Evolutionary conservation across 2,888 invertebrate species (phyloP).

Genomic region (Seira musarum): DNA sequence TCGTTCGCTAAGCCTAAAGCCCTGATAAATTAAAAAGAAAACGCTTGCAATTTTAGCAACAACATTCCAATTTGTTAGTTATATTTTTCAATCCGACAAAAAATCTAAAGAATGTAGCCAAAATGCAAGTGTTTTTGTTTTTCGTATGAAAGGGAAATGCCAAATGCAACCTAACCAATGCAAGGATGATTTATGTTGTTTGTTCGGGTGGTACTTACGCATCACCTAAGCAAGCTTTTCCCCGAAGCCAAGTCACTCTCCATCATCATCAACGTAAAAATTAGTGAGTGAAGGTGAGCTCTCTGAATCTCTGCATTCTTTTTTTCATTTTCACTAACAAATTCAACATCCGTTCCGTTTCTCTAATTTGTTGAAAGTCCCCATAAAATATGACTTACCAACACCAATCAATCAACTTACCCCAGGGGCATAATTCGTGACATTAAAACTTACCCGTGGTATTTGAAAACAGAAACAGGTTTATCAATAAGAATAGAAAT

Average conservation of each 20-base stretch:
- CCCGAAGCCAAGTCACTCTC: conserved; percentile 36
- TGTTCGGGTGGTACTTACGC: conserved; percentile 57
- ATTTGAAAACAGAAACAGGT: background rate
- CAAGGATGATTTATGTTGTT: conserved; percentile 36
- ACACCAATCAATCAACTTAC: conserved; percentile 48
- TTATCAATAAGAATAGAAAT: too few species aligned
- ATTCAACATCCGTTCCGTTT: conserved; percentile 48
- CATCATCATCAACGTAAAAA: conserved; percentile 28
- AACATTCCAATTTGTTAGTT: too few species aligned
- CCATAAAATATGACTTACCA: conserved; percentile 29
- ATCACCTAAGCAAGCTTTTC: conserved; percentile 52
- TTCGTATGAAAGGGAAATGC: too few species aligned
- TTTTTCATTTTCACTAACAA: background rate
- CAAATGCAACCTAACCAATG: conserved; percentile 3
- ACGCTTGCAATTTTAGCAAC: too few species aligned
- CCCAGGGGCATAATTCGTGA: conserved; percentile 17
- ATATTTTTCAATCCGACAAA: too few species aligned
- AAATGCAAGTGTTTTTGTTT: too few species aligned
- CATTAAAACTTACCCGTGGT: conserved; percentile 34
- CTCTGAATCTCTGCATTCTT: conserved; percentile 8
- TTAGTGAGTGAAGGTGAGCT: conserved; percentile 36
- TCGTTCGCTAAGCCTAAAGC: too few species aligned
- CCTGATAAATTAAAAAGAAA: too few species aligned
- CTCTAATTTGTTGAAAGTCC: background rate
- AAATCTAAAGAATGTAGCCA: too few species aligned